Base-by-base conservation (phyloP, 1,140 invertebrate genomes). In the Meloidogyne exigua region DNA sequence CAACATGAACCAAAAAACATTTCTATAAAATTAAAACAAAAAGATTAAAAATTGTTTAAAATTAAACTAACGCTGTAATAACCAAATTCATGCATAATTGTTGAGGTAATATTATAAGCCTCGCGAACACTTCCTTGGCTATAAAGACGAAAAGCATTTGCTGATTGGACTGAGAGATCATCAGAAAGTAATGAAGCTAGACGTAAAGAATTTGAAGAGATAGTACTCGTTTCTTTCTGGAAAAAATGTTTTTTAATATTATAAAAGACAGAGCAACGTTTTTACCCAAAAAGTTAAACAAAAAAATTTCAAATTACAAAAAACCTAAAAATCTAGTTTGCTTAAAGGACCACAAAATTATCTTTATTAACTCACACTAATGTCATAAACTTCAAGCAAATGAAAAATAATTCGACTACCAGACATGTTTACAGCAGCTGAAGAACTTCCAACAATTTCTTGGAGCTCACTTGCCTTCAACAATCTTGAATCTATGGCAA, bases 1-100 rank as follows among this genome's bases (percentile, higher is more conserved):
- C 81, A 32, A 81, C 67, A 57, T 81, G 80, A 26, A 81, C 81
- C n/a, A 81, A 26, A 39, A 81, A 84, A 67, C 80, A 81, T 65
- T 71, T 75, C 80, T 81, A 65, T 36, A 81, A 64, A 72, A 49
- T 13, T 12, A 18, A 70, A 44, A 0, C n/a, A 12, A 0, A 18
- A 67, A 49, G 26, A 65, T 64, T 21, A 77, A 39, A 26, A 12
- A n/a, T n/a, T 25, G 1, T 7, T 25, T 21, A 13, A 18, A 65
- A 44, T 39, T 39, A 23, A 32, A 65, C 77, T 26, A 21, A 83
- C 80, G 25, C 68, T 64, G 42, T 81, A 81, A 79, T 81, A 81
- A 25, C 80, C 80, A 66, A 74, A 83, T 65, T 81, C 80, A 57
- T 68, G 49, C 36, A 81, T 65, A 36, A 81, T 81, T 23, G n/a